Evolutionary conservation across 1,140 invertebrate species (phyloP), one percentile per base, ranked within the genome.

Genomic region (Coenobita brevimanus): DNA sequence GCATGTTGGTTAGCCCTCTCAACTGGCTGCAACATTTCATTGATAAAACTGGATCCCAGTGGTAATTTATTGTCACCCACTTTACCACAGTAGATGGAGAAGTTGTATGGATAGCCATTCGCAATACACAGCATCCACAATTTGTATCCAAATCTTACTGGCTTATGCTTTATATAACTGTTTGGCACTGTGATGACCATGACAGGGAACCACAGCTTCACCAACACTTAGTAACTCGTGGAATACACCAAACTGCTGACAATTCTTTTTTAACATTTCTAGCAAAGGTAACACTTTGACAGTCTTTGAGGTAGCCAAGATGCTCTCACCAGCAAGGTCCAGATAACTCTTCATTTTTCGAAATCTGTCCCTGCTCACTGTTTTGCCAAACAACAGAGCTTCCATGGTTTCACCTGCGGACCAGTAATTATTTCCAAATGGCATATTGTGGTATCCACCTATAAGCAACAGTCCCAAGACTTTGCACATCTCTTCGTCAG

Each of bases 221-320:
- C 60, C 50, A 71, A 81, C 60, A 33, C 78, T 60, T 13, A 60
- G 50, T 15, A 71, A 60, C 33, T n/a, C n/a, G n/a, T n/a, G n/a
- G n/a, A n/a, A n/a, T n/a, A n/a, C n/a, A n/a, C n/a, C n/a, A n/a
- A n/a, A n/a, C n/a, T n/a, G n/a, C n/a, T n/a, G n/a, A n/a, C n/a
- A n/a, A n/a, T n/a, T n/a, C n/a, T n/a, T n/a, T 78, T 46, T 78
- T 6, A 81, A 24, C 78, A 81, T 57, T n/a, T 81, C 78, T 67
- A 81, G 50, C 30, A 81, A 81, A 33, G 54, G 78, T 54, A 81
- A 43, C 8, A 81, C 78, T 60, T 81, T 81, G 10, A 50, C 78
- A 10, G 60, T 43, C 50, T 81, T 64, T 13, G 78, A 81, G 21
- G 21, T 13, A 10, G 33, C 41, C 21, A 71, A 33, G 33, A 67